Evolutionary conservation across 35 echinoderm and acorn worm species (phyloP), one percentile per base, ranked within the genome.

Genomic region (Diadema setosum): DNA sequence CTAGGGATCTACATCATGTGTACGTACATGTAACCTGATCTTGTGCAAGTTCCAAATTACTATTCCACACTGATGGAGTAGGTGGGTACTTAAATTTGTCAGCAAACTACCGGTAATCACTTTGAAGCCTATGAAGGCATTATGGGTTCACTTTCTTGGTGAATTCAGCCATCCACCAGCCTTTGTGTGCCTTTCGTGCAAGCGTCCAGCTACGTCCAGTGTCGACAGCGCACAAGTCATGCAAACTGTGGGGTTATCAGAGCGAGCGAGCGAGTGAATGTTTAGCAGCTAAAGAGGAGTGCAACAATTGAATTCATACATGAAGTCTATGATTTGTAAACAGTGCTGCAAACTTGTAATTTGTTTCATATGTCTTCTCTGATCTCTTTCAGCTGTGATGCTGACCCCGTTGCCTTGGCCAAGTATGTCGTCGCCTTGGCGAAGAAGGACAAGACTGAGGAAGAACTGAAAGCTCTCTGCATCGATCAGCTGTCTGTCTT

Each of bases 391-490:
- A 97, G 95, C 81, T 98, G 95, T 98, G 95, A 98, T 89, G 95
- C 95, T 0, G 95, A 98, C 64, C 95, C 95, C 31, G 84, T 69
- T 25, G 83, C 95, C 5, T 59, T 98, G 14, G 83, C 95, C 16
- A 98, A 98, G 39, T 98, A 98, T 87, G 93, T 94, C 3, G 92
- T 98, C 29, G 95, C 95, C 25, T 82, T 98, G 12, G 87, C 86
- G 23, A 98, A 94, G 46, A 98, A 98, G 48, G 95, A 98, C 41
- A 98, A 98, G 74, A 69, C 59, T 11, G 81, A 80, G 39, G 84
- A 88, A 21, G 88, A 94, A 43, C 88, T 94, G 5, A 98, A 83
- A 46, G 81, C 86, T 67, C 50, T 91, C 21, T 93, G 88, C 58
- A 91, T 70, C 32, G 95, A 93, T 73, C 95, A 98, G 42, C 89